Conservation (phyloP, 2,113 vertebrate genomes). For the Xyrauchen texanus region DNA sequence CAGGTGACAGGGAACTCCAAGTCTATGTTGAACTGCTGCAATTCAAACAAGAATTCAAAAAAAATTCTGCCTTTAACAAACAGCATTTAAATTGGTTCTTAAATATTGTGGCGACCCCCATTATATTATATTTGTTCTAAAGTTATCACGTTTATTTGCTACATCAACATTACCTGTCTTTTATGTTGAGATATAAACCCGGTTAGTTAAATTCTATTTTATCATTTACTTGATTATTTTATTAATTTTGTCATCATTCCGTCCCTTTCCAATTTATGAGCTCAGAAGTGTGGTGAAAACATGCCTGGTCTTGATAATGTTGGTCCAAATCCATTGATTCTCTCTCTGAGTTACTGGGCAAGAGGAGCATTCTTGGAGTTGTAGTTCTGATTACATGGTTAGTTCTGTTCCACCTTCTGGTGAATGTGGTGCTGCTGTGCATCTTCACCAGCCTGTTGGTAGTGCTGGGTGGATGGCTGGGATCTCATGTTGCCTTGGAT, state of each 20-base stretch:
- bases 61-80: no score
- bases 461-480: slow-evolving; percentile 83
- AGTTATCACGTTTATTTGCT: no score
- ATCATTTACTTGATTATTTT: no score
- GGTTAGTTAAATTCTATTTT: no score
- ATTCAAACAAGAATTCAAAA: no score
- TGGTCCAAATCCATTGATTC: slow-evolving; percentile 44
- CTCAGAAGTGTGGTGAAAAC: not conserved
- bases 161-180: no score
- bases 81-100: no score
- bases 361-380: slow-evolving; percentile 70
- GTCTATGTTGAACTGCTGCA: no score
- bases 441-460: slow-evolving; percentile 78
- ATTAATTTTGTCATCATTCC: not conserved
- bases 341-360: slow-evolving; percentile 67
- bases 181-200: no score
- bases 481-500: slow-evolving; percentile 66
- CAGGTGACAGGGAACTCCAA: no score
- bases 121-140: no score
- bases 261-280: not conserved
- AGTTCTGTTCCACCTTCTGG: slow-evolving; percentile 79
- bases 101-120: no score
- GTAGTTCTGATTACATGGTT: slow-evolving; percentile 76
- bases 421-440: slow-evolving; percentile 82
- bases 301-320: slow-evolving; percentile 41